Conservation (phyloP, 2,797 vertebrate species). For the Vireo griseus region DNA sequence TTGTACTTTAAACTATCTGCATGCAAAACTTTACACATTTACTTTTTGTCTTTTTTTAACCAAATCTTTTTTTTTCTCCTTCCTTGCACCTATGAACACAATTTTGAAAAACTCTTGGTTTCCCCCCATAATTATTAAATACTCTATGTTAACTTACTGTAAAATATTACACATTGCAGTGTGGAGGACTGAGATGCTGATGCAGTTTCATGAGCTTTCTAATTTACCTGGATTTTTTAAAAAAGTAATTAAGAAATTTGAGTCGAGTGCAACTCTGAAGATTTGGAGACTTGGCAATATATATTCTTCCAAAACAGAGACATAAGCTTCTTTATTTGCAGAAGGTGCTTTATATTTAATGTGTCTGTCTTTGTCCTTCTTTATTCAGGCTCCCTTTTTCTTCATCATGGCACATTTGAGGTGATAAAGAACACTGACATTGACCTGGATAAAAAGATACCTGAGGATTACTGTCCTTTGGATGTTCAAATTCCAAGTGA, state of each 20-base stretch:
- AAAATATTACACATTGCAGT: neutral
- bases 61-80: neutral
- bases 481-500: slow-evolving; percentile 96
- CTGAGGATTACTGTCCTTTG: slow-evolving; percentile 95
- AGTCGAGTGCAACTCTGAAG: neutral
- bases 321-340: neutral
- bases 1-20: neutral
- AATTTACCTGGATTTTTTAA: neutral
- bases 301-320: neutral
- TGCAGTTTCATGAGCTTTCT: neutral
- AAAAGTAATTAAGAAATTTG: neutral
- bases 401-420: slow-evolving; percentile 96
- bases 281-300: neutral
- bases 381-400: slow-evolving; percentile 89
- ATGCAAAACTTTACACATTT: neutral
- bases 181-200: neutral
- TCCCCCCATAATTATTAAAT: neutral
- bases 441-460: slow-evolving; percentile 95
- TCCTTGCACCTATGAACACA: neutral
- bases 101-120: neutral
- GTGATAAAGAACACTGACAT: slow-evolving; percentile 99
- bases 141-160: neutral
- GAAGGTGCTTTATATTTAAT: neutral
- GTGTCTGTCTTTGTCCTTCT: neutral
- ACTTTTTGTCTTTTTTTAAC: neutral